Evolutionary conservation across 2,888 invertebrate genomes (phyloP).

Genomic region (Leuctra nigra): DNA sequence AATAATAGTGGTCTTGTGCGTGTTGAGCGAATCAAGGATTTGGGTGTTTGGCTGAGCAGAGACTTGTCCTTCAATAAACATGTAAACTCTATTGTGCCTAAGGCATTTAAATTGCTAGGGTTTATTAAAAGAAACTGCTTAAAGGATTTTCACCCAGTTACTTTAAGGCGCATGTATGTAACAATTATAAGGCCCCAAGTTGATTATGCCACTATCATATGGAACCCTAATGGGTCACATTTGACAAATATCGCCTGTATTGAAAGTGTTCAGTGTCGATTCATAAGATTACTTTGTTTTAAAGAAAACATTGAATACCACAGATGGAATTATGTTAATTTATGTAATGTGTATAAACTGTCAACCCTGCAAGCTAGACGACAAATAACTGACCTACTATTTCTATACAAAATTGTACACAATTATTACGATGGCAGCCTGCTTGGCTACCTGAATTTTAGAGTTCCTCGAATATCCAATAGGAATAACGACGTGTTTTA

Average conservation of each 20-base stretch:
- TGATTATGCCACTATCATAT: no score
- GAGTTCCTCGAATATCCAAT: no score
- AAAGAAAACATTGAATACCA: not conserved
- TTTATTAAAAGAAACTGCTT: not conserved
- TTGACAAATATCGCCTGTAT: not conserved
- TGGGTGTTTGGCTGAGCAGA: not conserved
- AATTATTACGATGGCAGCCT: no score
- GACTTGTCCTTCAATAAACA: conserved; percentile 3
- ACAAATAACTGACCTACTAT: no score
- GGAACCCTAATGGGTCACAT: not conserved
- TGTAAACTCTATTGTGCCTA: not conserved
- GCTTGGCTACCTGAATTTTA: no score
- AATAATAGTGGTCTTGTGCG: not conserved
- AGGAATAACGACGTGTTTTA: no score
- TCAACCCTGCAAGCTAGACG: no score
- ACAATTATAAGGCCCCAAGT: not conserved
- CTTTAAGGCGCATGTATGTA: not conserved
- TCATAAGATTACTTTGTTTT: not conserved
- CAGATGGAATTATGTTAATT: not conserved
- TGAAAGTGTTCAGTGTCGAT: not conserved
- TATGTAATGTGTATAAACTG: no score
- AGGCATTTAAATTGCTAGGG: no score
- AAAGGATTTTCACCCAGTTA: not conserved
- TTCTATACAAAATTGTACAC: no score
- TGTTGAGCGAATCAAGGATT: not conserved